A percentile compares a stretch with the other conserved stretches of the same genome.
These are phyloP conservation scores for Bombylius major DNA, from an alignment of 2,888 invertebrate genomes.

Conservation along the genomic window DNA sequence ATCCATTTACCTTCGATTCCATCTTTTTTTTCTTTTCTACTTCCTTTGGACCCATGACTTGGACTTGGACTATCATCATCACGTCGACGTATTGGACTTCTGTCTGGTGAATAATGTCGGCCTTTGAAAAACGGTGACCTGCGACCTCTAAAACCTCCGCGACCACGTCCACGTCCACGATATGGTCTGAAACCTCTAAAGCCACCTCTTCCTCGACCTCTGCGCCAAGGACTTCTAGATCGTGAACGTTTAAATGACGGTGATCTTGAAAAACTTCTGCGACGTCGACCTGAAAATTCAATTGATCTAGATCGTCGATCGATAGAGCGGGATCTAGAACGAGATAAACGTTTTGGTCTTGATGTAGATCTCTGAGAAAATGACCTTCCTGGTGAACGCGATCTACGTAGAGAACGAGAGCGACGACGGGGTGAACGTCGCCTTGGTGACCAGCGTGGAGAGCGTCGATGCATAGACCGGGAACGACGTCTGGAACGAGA, in stretches of 20 bases:
- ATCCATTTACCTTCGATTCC: slow-evolving; percentile 39
- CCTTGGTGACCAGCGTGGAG: neutral
- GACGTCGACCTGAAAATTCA: slow-evolving; percentile 17
- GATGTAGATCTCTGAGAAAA: slow-evolving; percentile 1
- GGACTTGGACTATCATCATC: neutral
- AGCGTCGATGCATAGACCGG: neutral
- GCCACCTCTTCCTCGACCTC: slow-evolving; percentile 6
- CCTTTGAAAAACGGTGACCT: slow-evolving; percentile 18
- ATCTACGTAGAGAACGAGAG: slow-evolving; percentile 40
- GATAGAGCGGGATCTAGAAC: slow-evolving; percentile 14
- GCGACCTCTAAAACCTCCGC: slow-evolving; percentile 23
- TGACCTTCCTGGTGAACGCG: slow-evolving; percentile 5
- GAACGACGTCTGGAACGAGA: slow-evolving; percentile 14
- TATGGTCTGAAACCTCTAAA: slow-evolving; percentile 40
- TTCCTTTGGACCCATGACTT: neutral
- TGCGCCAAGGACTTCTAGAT: slow-evolving; percentile 14
- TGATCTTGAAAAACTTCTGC: slow-evolving; percentile 22
- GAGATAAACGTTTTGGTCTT: slow-evolving; percentile 9
- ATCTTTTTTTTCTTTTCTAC: neutral
- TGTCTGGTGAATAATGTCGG: neutral
- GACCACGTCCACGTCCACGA: slow-evolving; percentile 42
- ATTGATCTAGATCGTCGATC: slow-evolving; percentile 5
- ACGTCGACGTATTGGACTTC: slow-evolving; percentile 9
- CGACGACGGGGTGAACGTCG: slow-evolving; percentile 18
- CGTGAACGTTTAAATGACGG: slow-evolving; percentile 26